Conservation (phyloP, 2,113 vertebrate genomes). For the Neolamprologus ventralis region DNA sequence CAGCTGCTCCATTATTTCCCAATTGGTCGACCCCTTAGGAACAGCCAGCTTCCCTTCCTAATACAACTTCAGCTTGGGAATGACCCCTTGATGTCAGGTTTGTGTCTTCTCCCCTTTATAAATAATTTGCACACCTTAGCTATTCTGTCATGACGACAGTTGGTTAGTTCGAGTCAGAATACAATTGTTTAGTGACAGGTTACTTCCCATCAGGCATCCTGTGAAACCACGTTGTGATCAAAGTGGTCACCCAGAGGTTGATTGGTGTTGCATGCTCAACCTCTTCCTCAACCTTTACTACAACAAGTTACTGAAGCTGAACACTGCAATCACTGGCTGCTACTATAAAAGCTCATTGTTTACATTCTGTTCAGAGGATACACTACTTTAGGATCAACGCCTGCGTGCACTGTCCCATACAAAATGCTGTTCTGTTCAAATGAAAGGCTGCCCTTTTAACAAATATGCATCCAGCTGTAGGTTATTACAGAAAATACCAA, state of each 20-base stretch:
- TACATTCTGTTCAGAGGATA: neutral
- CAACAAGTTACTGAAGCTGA: neutral
- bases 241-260: neutral
- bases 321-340: neutral
- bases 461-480: neutral
- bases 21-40: neutral
- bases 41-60: neutral
- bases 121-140: neutral
- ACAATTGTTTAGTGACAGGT: neutral
- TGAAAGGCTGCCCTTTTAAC: neutral
- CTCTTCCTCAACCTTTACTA: neutral
- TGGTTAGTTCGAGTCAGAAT: neutral
- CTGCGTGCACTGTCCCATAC: neutral
- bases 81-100: neutral
- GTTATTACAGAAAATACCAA: neutral
- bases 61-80: neutral
- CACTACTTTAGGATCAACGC: neutral
- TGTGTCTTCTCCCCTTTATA: neutral
- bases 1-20: neutral
- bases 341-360: neutral
- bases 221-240: neutral
- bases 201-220: neutral
- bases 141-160: neutral
- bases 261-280: neutral
- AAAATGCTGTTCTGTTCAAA: neutral